These are phyloP conservation scores for Venusia cambrica DNA, from an alignment of 2,888 invertebrate genomes.

Conservation along the genomic window DNA sequence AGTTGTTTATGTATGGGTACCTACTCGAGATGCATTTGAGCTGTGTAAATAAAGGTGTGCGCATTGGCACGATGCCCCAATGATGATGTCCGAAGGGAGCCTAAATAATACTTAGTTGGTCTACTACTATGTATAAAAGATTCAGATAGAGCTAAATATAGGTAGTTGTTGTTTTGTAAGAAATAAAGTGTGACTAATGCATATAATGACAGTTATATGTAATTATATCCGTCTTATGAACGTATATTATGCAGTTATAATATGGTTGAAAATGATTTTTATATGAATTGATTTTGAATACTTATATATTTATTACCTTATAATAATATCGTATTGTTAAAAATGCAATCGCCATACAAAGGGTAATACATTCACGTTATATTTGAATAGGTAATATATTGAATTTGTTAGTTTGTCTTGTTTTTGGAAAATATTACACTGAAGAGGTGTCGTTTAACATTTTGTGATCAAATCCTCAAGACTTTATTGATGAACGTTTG, in stretches of 20 bases:
- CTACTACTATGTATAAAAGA: conserved; percentile 56
- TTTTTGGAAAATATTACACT: conserved; percentile 64
- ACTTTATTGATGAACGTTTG: conserved; percentile 78
- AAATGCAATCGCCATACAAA: conserved; percentile 28
- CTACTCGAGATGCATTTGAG: conserved; percentile 5
- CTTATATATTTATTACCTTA: conserved; percentile 69
- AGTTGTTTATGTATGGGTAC: conserved; percentile 6
- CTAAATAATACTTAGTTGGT: conserved; percentile 66
- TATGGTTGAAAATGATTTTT: conserved; percentile 74
- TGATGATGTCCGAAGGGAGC: conserved; percentile 45
- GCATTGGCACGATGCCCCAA: conserved; percentile 24
- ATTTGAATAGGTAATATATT: conserved; percentile 50
- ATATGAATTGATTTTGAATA: conserved; percentile 74
- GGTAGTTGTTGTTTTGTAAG: conserved; percentile 80
- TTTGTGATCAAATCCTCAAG: conserved; percentile 76
- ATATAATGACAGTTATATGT: conserved; percentile 76
- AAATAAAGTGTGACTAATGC: conserved; percentile 69
- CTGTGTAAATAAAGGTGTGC: conserved; percentile 24
- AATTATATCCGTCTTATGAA: conserved; percentile 79
- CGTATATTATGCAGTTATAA: conserved; percentile 64
- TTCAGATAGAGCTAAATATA: conserved; percentile 63
- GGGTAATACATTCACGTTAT: conserved; percentile 44
- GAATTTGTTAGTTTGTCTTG: conserved; percentile 61
- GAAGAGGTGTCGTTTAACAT: conserved; percentile 77
- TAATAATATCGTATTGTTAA: conserved; percentile 63